Base-by-base conservation (phyloP, 1,140 invertebrate genomes). In the Penaeus chinensis region DNA sequence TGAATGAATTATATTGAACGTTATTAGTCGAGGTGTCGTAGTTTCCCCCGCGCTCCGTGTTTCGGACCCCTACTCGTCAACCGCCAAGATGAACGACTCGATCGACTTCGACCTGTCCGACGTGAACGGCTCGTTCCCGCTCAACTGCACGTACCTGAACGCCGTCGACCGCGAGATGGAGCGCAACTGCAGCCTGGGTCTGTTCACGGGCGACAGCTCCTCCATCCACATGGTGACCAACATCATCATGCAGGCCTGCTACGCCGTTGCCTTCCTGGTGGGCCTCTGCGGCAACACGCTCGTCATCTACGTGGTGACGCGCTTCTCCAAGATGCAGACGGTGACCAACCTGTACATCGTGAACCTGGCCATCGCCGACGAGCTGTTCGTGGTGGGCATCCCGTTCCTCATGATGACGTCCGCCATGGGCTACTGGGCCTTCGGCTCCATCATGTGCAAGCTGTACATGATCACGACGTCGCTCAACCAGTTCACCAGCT, bases 311-410 rank as follows among this genome's bases (percentile, higher is more conserved):
- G 82, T 84, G 63, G 82, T 84, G 47, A 60, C 47, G 16, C 24
- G 82, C 66, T 84, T 84, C 82, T 84, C 82, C 82, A 84, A 84
- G 82, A 84, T 84, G 82, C 82, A 84, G 82, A 84, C 82, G 54
- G 82, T 84, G 47, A 84, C 82, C 47, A 84, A 84, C 54, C 82
- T 84, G 10, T 84, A 84, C 82, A 84, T 84, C 69, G 69, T 84
- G 13, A 84, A 84, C 69, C 69, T 84, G 69, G 82, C 82, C 69
- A 63, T 84, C 10, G 82, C 82, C 3, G 82, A 84, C 82, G 61
- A 61, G 54, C 82, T 84, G 22, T 84, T 84, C 82, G 82, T 84
- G 19, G 71, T 84, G n/a, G 82, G 82, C 18, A 74, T 84, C 24
- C 82, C 82, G n/a, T 84, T 84, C 82, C 82, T 84, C n/a, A 84